Percentiles rank a stretch among this genome's conserved stretches.
These are phyloP conservation scores for Hyla sarda DNA, from an alignment of 2,113 vertebrate species.

Conservation along the genomic window DNA sequence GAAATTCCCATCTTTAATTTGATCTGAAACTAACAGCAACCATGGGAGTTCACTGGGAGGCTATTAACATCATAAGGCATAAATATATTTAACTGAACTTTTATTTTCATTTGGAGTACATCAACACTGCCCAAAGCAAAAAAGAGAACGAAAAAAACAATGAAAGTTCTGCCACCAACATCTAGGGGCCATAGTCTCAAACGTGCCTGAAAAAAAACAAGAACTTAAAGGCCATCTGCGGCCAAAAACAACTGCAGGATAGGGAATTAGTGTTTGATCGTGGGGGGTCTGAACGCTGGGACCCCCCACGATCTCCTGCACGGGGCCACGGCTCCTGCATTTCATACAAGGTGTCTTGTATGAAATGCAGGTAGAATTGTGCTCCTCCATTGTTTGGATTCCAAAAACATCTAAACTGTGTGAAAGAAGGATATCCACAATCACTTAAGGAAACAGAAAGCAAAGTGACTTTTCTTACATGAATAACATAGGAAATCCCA, in stretches of 20 bases:
- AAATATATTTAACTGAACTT: constrained; percentile 46
- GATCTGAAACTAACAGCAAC: constrained; percentile 54
- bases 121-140: constrained; percentile 32
- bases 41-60: constrained; percentile 51
- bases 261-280: too few relatives aligned
- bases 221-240: too few relatives aligned
- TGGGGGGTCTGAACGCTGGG: too few relatives aligned
- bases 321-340: too few relatives aligned
- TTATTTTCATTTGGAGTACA: constrained; percentile 43
- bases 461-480: constrained; percentile 1
- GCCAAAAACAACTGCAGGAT: too few relatives aligned
- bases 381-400: not conserved
- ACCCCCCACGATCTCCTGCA: too few relatives aligned
- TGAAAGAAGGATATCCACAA: constrained; percentile 43
- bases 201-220: not conserved
- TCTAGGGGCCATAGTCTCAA: not conserved
- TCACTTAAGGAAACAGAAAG: constrained; percentile 36
- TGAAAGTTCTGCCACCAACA: not conserved
- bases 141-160: not conserved
- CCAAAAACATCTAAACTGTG: not conserved
- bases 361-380: not conserved
- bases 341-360: too few relatives aligned
- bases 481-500: constrained; percentile 27
- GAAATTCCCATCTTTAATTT: constrained; percentile 46
- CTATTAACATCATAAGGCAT: constrained; percentile 45